Conservation (phyloP, 2,113 vertebrate genomes). For the Trogon surrucura region DNA sequence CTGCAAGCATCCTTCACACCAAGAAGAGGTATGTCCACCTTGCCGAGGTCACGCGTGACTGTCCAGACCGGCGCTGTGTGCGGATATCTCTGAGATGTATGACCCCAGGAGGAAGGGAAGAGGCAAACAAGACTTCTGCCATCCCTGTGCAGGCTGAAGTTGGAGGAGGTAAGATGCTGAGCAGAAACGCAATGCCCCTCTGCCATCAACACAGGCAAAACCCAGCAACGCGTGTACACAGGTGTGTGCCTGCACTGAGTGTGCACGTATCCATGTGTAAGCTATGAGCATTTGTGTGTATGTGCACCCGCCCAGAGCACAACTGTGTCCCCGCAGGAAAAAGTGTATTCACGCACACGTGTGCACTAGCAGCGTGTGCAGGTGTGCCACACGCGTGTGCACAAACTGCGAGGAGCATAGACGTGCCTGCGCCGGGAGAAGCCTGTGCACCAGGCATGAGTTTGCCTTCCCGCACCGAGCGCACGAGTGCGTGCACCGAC, state of each 20-base stretch:
- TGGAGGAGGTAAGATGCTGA: neutral
- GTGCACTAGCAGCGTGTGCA: neutral
- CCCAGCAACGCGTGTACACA: fast-evolving
- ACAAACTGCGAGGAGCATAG: fast-evolving
- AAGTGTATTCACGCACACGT: fast-evolving
- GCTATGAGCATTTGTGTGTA: fast-evolving
- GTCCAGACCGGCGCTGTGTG: fast-evolving
- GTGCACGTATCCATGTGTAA: fast-evolving
- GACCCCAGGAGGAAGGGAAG: neutral
- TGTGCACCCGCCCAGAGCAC: fast-evolving
- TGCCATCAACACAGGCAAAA: neutral
- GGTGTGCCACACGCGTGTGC: fast-evolving
- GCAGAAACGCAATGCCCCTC: neutral
- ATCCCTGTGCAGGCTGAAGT: neutral
- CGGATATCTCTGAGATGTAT: neutral
- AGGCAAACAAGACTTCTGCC: neutral
- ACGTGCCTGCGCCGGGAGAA: fast-evolving
- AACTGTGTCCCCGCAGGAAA: fast-evolving
- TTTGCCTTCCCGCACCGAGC: neutral
- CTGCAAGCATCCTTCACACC: neutral
- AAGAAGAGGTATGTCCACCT: neutral
- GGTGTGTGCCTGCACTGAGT: fast-evolving
- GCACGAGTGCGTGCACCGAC: fast-evolving
- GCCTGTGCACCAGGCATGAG: neutral
- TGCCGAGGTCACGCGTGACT: neutral